A percentile compares a stretch with the other conserved stretches of the same genome.
Evolutionary conservation across 1,140 invertebrate species (phyloP).

Genomic region (Druon quercuslanigerum): DNA sequence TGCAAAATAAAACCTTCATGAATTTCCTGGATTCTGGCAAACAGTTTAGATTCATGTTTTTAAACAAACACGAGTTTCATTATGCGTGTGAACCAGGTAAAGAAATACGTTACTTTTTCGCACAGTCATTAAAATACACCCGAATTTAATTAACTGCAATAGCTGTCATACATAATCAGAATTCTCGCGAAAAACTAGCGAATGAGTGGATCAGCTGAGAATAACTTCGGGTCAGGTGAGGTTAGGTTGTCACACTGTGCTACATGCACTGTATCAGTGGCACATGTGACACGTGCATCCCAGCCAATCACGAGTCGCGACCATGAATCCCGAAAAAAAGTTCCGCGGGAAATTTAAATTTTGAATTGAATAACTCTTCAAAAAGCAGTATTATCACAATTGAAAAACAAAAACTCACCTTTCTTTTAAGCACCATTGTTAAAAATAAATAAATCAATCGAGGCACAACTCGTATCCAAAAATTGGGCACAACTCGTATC

Average conservation of each 20-base stretch:
- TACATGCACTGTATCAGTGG: too few relatives aligned
- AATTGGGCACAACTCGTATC: conserved; percentile 40
- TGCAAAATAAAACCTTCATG: neutral
- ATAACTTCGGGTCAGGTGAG: conserved; percentile 34
- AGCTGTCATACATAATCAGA: conserved; percentile 5
- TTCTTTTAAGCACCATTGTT: conserved; percentile 66
- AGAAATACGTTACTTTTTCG: neutral
- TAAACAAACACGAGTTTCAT: neutral
- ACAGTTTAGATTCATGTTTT: conserved; percentile 2
- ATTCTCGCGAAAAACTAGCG: neutral
- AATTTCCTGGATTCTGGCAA: conserved; percentile 5
- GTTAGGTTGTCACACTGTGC: conserved; percentile 18
- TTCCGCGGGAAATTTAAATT: neutral
- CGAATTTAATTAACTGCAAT: conserved; percentile 5
- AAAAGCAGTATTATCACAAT: neutral
- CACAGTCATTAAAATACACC: conserved; percentile 5
- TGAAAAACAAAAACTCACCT: conserved; percentile 53
- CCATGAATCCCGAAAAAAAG: neutral
- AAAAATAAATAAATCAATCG: conserved; percentile 46
- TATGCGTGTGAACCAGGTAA: neutral
- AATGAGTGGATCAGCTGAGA: conserved; percentile 11
- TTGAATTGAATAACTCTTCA: neutral
- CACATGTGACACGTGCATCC: conserved; percentile 3
- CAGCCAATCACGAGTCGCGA: neutral
- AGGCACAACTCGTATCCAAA: conserved; percentile 44